Conservation (phyloP, 2,888 invertebrate species). For the Andrena flavipes region DNA sequence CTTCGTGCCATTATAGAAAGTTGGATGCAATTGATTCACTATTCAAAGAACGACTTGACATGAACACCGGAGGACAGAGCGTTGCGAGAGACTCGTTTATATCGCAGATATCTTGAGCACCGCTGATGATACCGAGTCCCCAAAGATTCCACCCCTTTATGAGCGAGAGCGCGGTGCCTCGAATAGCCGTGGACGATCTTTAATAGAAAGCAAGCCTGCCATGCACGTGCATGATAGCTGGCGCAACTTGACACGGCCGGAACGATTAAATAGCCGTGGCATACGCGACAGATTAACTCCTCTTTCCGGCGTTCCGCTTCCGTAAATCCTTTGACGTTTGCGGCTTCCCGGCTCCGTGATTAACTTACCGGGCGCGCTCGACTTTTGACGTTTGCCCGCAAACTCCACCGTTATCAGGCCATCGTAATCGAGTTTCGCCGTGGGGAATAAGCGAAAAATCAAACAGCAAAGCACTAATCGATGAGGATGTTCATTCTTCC, state of each 20-base stretch:
- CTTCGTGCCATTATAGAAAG: no score
- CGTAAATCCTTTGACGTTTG: conserved; percentile 41
- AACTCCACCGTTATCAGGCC: conserved; percentile 7
- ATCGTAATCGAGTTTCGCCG: conserved; percentile 21
- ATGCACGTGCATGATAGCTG: background rate
- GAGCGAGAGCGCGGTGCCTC: background rate
- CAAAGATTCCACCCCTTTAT: background rate
- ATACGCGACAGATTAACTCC: conserved; percentile 48
- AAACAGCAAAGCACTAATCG: background rate
- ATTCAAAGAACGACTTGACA: no score
- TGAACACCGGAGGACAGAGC: no score
- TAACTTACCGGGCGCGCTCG: conserved; percentile 35
- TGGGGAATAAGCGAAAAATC: conserved; percentile 22
- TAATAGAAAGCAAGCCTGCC: background rate
- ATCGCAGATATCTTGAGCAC: no score
- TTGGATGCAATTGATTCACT: no score
- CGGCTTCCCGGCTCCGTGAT: conserved; percentile 35
- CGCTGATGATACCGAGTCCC: no score
- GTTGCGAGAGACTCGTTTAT: no score
- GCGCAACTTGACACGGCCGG: conserved; percentile 7
- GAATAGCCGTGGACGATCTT: background rate
- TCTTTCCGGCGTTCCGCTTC: conserved; percentile 28
- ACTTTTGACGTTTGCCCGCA: conserved; percentile 32
- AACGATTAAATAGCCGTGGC: conserved; percentile 36
- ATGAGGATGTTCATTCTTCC: conserved; percentile 1